Conservation (phyloP, 1,140 invertebrate species). For the Lineus longissimus region DNA sequence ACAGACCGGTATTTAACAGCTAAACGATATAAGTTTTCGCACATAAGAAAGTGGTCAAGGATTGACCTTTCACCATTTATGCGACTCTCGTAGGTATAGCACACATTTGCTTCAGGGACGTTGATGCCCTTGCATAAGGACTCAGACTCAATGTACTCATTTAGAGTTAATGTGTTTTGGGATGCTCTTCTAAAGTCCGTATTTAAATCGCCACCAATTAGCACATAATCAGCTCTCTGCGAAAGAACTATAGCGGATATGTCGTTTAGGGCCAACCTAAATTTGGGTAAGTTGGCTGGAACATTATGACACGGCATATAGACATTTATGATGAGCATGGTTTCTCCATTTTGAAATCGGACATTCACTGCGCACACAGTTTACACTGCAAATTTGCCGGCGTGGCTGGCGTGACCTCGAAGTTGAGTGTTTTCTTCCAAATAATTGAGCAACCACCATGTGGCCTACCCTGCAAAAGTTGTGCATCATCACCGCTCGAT, state of each 20-base stretch:
- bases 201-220: background rate
- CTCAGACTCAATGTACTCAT: background rate
- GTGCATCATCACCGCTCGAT: too few relatives aligned
- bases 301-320: background rate
- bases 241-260: too few relatives aligned
- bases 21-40: background rate
- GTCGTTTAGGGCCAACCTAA: too few relatives aligned
- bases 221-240: background rate
- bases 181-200: background rate
- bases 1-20: too few relatives aligned
- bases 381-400: too few relatives aligned
- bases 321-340: background rate
- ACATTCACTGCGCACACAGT: too few relatives aligned
- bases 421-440: too few relatives aligned
- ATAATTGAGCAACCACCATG: too few relatives aligned
- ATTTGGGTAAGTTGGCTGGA: too few relatives aligned
- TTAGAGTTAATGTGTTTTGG: background rate
- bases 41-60: background rate
- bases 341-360: too few relatives aligned
- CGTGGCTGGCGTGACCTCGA: too few relatives aligned
- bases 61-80: background rate
- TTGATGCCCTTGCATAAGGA: background rate
- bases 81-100: background rate
- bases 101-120: background rate
- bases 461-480: too few relatives aligned